Evolutionary conservation across 2,888 invertebrate species (phyloP).

Genomic region (Leucophenga montana): DNA sequence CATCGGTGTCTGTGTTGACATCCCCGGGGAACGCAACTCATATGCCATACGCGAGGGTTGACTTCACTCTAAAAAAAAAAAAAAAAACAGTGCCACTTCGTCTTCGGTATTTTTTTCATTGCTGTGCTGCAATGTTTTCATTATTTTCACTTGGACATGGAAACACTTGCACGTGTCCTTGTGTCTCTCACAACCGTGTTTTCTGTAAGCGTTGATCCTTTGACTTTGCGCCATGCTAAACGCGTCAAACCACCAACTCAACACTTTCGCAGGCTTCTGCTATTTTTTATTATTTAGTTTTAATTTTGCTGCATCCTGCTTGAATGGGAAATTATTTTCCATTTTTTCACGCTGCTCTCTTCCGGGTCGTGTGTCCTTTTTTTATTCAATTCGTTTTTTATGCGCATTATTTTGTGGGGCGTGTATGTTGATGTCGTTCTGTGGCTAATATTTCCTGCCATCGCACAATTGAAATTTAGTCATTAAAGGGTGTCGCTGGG

Average conservation of each 20-base stretch:
- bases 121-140: constrained; percentile 45
- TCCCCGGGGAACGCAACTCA: constrained; percentile 45
- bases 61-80: constrained; percentile 18
- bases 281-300: constrained; percentile 53
- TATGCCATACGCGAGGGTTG: constrained; percentile 29
- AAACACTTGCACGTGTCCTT: constrained; percentile 45
- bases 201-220: constrained; percentile 66
- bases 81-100: constrained; percentile 31
- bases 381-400: constrained; percentile 52
- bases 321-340: constrained; percentile 30
- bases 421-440: constrained; percentile 57
- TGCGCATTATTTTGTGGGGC: constrained; percentile 50
- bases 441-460: constrained; percentile 71
- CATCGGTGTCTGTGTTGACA: constrained; percentile 34
- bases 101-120: constrained; percentile 35
- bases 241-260: constrained; percentile 58
- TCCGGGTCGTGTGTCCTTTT: constrained; percentile 49
- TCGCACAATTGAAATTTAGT: constrained; percentile 52
- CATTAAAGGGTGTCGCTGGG: constrained; percentile 57
- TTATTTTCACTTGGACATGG: constrained; percentile 58
- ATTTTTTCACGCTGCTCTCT: constrained; percentile 45
- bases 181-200: constrained; percentile 26
- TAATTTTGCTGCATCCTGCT: constrained; percentile 17
- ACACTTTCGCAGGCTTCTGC: constrained; percentile 62
- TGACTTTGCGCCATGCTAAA: constrained; percentile 53